These are phyloP conservation scores for Ciconia boyciana DNA, from an alignment of 2,113 vertebrate species.

Conservation along the genomic window DNA sequence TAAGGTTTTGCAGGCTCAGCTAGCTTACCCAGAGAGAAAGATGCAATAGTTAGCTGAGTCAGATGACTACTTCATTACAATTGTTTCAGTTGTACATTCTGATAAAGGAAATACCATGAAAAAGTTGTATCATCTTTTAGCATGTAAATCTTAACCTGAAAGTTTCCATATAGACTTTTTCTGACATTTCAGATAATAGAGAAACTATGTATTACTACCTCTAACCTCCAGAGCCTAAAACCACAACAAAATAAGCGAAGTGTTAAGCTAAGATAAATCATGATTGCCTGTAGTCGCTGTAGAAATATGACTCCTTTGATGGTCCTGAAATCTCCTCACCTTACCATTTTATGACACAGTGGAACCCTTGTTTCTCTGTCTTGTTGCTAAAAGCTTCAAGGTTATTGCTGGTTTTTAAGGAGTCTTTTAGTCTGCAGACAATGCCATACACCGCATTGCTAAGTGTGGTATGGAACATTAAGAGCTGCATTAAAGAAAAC, in stretches of 20 bases:
- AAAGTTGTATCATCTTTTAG: neutral
- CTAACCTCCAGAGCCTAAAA: neutral
- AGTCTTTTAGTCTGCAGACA: slow-evolving; percentile 3
- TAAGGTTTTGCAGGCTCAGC: slow-evolving; percentile 3
- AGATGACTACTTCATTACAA: neutral
- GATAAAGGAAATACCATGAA: neutral
- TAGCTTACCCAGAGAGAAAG: neutral
- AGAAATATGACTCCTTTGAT: neutral
- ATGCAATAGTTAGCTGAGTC: neutral
- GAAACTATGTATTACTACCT: neutral
- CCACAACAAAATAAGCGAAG: neutral
- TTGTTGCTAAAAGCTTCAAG: slow-evolving; percentile 5
- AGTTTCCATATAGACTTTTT: neutral
- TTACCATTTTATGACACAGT: neutral
- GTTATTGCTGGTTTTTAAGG: slow-evolving; percentile 13
- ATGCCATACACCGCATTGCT: neutral
- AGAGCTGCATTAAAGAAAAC: neutral
- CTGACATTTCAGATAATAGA: neutral
- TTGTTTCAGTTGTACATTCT: neutral
- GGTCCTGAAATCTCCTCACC: neutral
- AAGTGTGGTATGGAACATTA: neutral
- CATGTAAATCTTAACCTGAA: neutral
- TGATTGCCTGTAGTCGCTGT: neutral
- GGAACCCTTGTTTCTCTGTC: neutral
- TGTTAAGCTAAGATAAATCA: neutral